A percentile compares a stretch with the other conserved stretches of the same genome.
phyloP scores from a whole-genome alignment of 2,113 vertebrate genomes.

The Nycticryphes semicollaris region DNA sequence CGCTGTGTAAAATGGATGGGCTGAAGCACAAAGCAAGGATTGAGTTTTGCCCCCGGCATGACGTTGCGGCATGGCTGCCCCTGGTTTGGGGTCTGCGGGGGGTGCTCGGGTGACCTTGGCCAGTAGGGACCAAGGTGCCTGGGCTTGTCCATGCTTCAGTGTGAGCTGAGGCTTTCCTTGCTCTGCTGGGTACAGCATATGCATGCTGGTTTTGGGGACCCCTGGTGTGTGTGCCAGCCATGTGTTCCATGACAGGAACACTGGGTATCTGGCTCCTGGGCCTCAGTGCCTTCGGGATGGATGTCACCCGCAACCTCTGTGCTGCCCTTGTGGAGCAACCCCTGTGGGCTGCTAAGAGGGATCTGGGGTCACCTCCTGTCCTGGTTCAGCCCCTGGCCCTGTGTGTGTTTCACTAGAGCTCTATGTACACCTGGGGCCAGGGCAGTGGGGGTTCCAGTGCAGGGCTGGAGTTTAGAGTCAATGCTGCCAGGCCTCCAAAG shows the following conservation, averaged over 20 bases:
- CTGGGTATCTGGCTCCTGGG: background rate
- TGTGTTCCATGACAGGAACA: background rate
- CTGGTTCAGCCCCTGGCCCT: no score
- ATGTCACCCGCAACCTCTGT: background rate
- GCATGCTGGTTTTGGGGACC: fast-evolving
- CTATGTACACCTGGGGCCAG: background rate
- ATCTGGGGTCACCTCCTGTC: background rate
- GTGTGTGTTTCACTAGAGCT: background rate
- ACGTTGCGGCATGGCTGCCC: background rate
- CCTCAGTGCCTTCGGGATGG: background rate
- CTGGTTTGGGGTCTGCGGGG: fast-evolving
- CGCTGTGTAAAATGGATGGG: background rate
- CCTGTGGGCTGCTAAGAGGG: background rate
- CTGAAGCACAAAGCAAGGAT: background rate
- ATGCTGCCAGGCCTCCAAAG: background rate
- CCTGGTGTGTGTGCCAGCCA: fast-evolving
- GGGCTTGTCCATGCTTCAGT: fast-evolving
- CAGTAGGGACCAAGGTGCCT: fast-evolving
- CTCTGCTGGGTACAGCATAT: fast-evolving
- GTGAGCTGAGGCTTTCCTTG: background rate
- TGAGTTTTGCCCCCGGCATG: background rate
- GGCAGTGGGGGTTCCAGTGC: fast-evolving
- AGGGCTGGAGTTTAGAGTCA: background rate
- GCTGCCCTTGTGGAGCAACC: background rate
- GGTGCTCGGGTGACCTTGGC: background rate